phyloP scores from a whole-genome alignment of 1,140 invertebrate species.

The Drosophila pseudoananassae region DNA sequence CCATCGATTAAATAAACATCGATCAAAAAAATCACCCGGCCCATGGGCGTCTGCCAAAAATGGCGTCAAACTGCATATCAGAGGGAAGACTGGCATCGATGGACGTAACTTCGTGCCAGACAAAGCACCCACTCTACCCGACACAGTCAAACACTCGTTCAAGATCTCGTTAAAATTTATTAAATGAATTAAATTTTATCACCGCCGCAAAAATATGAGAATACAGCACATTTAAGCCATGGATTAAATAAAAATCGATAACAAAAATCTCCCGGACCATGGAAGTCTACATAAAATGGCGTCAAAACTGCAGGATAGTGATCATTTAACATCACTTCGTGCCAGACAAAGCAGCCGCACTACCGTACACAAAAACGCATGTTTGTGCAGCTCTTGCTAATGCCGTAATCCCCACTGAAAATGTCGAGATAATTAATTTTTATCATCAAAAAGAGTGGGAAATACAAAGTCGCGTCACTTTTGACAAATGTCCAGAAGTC shows the following conservation, averaged over 20 bases:
- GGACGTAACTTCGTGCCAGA: constrained; percentile 35
- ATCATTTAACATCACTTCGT: constrained; percentile 28
- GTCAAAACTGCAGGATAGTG: constrained; percentile 1
- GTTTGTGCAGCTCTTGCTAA: not conserved
- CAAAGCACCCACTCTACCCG: constrained; percentile 5
- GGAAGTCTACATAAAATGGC: too few relatives aligned
- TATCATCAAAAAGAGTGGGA: too few relatives aligned
- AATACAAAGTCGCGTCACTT: too few relatives aligned
- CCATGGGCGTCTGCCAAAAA: constrained; percentile 36
- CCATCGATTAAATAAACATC: constrained; percentile 29
- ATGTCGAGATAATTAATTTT: constrained; percentile 24
- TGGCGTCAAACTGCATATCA: constrained; percentile 43
- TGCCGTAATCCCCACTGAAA: constrained; percentile 16
- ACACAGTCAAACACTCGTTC: too few relatives aligned
- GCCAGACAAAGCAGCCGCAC: constrained; percentile 19
- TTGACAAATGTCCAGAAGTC: too few relatives aligned
- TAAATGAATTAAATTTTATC: too few relatives aligned
- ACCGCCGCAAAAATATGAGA: too few relatives aligned
- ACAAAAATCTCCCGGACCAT: too few relatives aligned
- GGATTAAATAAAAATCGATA: too few relatives aligned
- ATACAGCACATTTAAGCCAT: too few relatives aligned
- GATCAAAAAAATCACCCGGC: constrained; percentile 2
- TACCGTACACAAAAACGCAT: constrained; percentile 1
- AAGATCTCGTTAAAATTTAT: too few relatives aligned
- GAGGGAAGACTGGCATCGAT: constrained; percentile 20